These are phyloP conservation scores for Orientallactaga sibirica DNA, from an alignment of 2,797 vertebrate genomes.

Conservation along the genomic window DNA sequence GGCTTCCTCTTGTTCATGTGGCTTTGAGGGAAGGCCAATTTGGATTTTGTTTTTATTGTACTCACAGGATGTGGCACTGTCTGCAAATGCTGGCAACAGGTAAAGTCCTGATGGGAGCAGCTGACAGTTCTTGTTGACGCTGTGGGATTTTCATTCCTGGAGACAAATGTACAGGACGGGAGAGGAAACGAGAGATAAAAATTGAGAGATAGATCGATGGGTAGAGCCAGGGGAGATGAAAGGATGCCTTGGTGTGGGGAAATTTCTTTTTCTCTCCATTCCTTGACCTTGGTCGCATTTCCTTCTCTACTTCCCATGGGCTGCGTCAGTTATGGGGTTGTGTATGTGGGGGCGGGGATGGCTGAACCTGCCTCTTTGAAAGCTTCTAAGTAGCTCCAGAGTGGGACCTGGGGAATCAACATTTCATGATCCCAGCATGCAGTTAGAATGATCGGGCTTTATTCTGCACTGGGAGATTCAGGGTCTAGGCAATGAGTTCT, in stretches of 20 bases:
- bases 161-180: not conserved
- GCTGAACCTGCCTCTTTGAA: not conserved
- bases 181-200: not conserved
- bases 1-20: not conserved
- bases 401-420: not conserved
- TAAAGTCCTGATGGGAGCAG: not conserved
- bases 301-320: not conserved
- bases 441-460: not conserved
- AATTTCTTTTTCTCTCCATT: not conserved
- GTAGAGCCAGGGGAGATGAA: not conserved
- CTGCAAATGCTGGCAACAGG: not conserved
- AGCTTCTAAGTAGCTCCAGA: not conserved
- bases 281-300: not conserved
- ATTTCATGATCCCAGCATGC: not conserved
- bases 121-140: not conserved
- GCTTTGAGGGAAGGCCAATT: not conserved
- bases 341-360: not conserved
- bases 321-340: not conserved
- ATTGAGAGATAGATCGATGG: not conserved
- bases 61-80: not conserved
- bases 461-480: fast-evolving
- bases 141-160: not conserved
- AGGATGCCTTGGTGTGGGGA: not conserved
- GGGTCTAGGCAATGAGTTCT: fast-evolving
- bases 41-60: not conserved